Evolutionary conservation across 2,797 vertebrate species (phyloP), one percentile per base, ranked within the genome.

Genomic region (Danio jaintianensis): DNA sequence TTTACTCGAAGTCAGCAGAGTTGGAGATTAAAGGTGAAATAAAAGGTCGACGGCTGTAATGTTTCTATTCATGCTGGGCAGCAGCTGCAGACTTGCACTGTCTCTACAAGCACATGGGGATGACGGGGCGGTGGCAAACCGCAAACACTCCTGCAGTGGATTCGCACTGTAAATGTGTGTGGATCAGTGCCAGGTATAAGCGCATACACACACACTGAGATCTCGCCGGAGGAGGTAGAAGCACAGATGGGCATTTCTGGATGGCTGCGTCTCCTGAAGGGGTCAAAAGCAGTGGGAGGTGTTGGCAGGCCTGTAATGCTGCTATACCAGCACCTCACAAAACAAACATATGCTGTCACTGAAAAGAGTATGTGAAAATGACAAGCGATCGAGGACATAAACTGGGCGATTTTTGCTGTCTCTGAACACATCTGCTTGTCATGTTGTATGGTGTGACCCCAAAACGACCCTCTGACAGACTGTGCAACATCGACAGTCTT

Each of bases 191-290:
- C 75, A 77, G 59, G 75, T 76, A 68, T 43, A 77, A 75, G 29
- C 12, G 22, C 45, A 18, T 42, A 20, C 64, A 69, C 64, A 82
- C 67, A 78, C 52, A 67, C 62, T 29, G 29, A 48, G 22, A 40
- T 43, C 61, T 68, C 36, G 42, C 59, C 48, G 29, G 77, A 82
- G 77, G 55, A 64, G 64, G 64, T 3, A 79, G 79, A 83, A 56
- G 72, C 80, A 84, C 85, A 86, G 85, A 86, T 86, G 82, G 85
- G 53, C 71, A 70, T 81, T 79, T 82, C 72, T 83, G 76, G 82
- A 84, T 83, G 76, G 47, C 63, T 86, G 85, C 67, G 7, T 80
- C 68, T 82, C 75, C 72, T 79, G 67, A 45, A 63, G 66, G 72
- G 80, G 79, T 84, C 80, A 85, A 84, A 84, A 74, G 45, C 72